These are phyloP conservation scores for Melolontha melolontha DNA, from an alignment of 2,888 invertebrate genomes.

Conservation along the genomic window DNA sequence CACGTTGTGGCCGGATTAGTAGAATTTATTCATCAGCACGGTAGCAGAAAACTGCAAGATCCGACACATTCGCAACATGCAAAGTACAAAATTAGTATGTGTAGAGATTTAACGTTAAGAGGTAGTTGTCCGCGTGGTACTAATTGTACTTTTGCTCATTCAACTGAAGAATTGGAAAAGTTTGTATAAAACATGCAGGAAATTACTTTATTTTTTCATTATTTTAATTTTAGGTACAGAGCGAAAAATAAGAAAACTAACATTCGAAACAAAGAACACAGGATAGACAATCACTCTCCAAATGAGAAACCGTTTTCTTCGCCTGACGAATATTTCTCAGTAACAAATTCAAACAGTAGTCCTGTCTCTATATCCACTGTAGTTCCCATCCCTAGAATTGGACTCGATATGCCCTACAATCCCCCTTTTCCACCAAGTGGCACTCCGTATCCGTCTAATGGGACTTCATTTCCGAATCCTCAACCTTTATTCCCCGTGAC, in stretches of 20 bases:
- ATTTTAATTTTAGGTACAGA: conserved; percentile 66
- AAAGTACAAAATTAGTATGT: conserved; percentile 92
- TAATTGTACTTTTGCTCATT: conserved; percentile 93
- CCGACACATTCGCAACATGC: conserved; percentile 72
- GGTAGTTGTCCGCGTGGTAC: conserved; percentile 88
- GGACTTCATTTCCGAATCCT: conserved; percentile 55
- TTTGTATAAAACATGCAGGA: conserved; percentile 28
- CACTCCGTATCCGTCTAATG: conserved; percentile 48
- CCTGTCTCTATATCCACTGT: conserved; percentile 60
- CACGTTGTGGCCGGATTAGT: conserved; percentile 82
- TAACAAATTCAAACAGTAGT: conserved; percentile 56
- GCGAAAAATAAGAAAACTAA: conserved; percentile 74
- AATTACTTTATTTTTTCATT: conserved; percentile 26
- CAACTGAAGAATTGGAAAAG: conserved; percentile 90
- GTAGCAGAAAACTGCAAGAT: conserved; percentile 74
- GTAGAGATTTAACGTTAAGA: conserved; percentile 83
- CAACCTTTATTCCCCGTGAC: conserved; percentile 59
- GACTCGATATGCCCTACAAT: conserved; percentile 60
- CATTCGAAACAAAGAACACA: conserved; percentile 59
- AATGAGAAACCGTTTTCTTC: conserved; percentile 58
- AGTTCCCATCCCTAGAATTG: conserved; percentile 59
- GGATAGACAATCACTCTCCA: conserved; percentile 60
- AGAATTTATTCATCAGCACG: conserved; percentile 81
- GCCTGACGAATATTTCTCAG: conserved; percentile 60
- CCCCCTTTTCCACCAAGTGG: conserved; percentile 51